phyloP scores from a whole-genome alignment of 2,797 vertebrate genomes.

The Pelodytes ibericus region DNA sequence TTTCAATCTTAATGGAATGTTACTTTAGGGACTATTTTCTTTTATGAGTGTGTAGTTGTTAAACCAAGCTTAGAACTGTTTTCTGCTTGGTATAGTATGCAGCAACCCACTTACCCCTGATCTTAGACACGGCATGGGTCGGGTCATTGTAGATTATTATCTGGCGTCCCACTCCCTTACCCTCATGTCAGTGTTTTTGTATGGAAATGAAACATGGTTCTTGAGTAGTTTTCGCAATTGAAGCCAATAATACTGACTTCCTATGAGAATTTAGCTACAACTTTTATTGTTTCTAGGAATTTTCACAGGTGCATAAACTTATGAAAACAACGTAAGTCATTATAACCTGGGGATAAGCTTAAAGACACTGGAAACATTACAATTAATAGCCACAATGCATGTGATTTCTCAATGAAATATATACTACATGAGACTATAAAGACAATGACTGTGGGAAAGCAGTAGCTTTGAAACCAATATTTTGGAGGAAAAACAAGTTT shows the following conservation, averaged over 20 bases:
- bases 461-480: too few species aligned
- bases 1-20: conserved; percentile 51
- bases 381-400: conserved; percentile 8
- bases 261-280: conserved; percentile 34
- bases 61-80: conserved; percentile 41
- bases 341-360: conserved; percentile 26
- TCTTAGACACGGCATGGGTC: conserved; percentile 35
- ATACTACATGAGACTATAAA: background rate
- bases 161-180: conserved; percentile 12
- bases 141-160: conserved; percentile 33
- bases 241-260: conserved; percentile 31
- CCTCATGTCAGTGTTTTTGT: conserved; percentile 23
- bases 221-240: conserved; percentile 23
- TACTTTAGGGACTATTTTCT: conserved; percentile 42
- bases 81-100: conserved; percentile 37
- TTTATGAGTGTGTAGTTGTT: conserved; percentile 48
- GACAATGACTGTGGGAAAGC: too few species aligned
- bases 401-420: background rate
- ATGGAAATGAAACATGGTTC: conserved; percentile 34
- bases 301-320: conserved; percentile 44
- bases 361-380: background rate
- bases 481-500: too few species aligned
- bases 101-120: conserved; percentile 46
- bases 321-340: conserved; percentile 29
- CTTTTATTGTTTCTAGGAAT: conserved; percentile 32